These are phyloP conservation scores for Leptobrachium ailaonicum DNA, from an alignment of 2,113 vertebrate genomes.

Conservation along the genomic window DNA sequence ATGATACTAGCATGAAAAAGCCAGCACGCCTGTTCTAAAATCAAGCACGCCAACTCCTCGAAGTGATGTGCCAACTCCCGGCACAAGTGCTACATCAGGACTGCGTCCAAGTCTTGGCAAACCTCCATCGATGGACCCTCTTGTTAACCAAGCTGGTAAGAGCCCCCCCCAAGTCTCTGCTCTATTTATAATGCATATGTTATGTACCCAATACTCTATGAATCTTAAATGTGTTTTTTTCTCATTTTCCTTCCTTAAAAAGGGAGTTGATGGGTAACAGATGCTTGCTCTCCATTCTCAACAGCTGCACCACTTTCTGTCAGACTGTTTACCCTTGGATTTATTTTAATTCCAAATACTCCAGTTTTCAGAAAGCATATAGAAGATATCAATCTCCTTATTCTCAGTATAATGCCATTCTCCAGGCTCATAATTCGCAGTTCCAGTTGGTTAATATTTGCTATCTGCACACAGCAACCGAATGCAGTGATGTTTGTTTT, in stretches of 20 bases:
- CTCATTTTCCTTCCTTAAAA: slow-evolving; percentile 51
- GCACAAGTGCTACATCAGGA: slow-evolving; percentile 86
- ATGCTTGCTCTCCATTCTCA: slow-evolving; percentile 60
- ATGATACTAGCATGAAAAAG: slow-evolving; percentile 89
- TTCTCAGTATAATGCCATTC: slow-evolving; percentile 49
- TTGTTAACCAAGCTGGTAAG: slow-evolving; percentile 89
- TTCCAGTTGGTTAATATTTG: slow-evolving; percentile 56
- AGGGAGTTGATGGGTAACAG: slow-evolving; percentile 58
- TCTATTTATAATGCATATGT: slow-evolving; percentile 48
- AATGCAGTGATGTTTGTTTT: slow-evolving; percentile 45
- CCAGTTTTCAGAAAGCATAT: slow-evolving; percentile 53
- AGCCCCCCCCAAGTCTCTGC: slow-evolving; percentile 40
- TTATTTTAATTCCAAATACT: slow-evolving; percentile 62
- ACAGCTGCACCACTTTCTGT: slow-evolving; percentile 55
- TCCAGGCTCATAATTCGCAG: slow-evolving; percentile 39
- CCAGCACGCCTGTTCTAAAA: slow-evolving; percentile 90
- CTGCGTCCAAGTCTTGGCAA: slow-evolving; percentile 87
- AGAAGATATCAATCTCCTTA: slow-evolving; percentile 59
- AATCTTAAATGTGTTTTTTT: slow-evolving; percentile 49
- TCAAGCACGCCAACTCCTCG: slow-evolving; percentile 92
- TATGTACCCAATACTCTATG: slow-evolving; percentile 21
- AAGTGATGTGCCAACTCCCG: slow-evolving; percentile 86
- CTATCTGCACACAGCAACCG: slow-evolving; percentile 44
- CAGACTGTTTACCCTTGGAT: slow-evolving; percentile 55
- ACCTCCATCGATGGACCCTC: slow-evolving; percentile 86